Conservation (phyloP, 2,888 invertebrate species). For the Agrotis segetum region DNA sequence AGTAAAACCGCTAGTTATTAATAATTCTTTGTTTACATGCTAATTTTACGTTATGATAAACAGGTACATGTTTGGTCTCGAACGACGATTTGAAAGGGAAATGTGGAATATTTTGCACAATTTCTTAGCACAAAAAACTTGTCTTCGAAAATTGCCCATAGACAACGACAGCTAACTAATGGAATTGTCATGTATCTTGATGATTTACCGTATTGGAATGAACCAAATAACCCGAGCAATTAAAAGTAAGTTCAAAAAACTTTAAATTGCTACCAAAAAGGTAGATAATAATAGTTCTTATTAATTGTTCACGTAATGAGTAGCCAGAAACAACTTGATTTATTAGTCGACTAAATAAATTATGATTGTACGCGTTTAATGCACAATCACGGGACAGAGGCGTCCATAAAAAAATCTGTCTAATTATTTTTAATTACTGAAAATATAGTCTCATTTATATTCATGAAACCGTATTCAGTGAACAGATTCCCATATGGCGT, state of each 20-base stretch:
- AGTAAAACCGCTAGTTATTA: too few relatives aligned
- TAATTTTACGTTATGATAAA: too few relatives aligned
- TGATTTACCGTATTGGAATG: neutral
- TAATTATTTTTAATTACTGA: constrained; percentile 62
- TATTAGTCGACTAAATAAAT: constrained; percentile 43
- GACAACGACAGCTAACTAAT: neutral
- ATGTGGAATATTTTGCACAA: too few relatives aligned
- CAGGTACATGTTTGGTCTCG: neutral
- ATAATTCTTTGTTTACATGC: too few relatives aligned
- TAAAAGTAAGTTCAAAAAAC: constrained; percentile 30
- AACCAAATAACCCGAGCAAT: neutral
- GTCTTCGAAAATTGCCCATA: neutral
- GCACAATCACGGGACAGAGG: constrained; percentile 26
- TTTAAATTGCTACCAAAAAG: constrained; percentile 7
- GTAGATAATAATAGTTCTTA: constrained; percentile 21
- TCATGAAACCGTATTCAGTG: constrained; percentile 47
- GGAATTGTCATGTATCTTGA: neutral
- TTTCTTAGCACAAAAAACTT: neutral
- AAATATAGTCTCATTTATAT: constrained; percentile 62
- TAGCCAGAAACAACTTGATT: constrained; percentile 32
- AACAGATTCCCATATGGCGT: constrained; percentile 51
- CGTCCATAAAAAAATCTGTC: constrained; percentile 38
- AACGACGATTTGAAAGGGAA: neutral
- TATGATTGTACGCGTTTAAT: constrained; percentile 22
- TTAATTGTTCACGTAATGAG: constrained; percentile 27